Evolutionary conservation across 2,113 vertebrate genomes (phyloP).

Genomic region (Brachypteracias leptosomus): DNA sequence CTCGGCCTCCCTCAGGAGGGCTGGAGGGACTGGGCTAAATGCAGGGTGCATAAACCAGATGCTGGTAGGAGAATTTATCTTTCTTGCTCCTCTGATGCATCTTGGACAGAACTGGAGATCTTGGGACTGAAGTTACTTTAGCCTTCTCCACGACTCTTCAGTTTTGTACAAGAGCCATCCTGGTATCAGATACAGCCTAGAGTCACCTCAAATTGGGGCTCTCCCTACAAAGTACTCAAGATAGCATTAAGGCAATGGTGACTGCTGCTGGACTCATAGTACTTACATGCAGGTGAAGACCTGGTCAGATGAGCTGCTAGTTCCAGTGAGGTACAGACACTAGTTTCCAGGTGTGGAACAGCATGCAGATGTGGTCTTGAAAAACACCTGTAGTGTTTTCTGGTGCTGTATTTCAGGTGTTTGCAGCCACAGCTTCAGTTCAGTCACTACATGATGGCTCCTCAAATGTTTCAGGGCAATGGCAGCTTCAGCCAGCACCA

Average conservation of each 20-base stretch:
- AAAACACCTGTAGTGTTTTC: neutral
- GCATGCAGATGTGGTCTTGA: neutral
- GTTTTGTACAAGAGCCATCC: neutral
- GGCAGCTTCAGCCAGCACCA: neutral
- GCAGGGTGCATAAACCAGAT: neutral
- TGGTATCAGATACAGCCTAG: neutral
- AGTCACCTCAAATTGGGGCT: neutral
- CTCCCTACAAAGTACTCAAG: neutral
- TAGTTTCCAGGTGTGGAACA: neutral
- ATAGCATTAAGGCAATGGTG: too few relatives aligned
- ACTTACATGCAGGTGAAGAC: neutral
- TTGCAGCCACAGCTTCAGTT: neutral
- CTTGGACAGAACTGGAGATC: neutral
- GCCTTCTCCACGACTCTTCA: accelerated
- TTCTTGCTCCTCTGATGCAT: neutral
- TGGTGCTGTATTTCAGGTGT: neutral
- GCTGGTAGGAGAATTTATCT: neutral
- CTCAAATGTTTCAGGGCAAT: neutral
- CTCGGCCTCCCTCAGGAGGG: neutral
- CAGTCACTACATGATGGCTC: neutral
- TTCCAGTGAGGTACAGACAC: neutral
- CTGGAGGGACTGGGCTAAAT: neutral
- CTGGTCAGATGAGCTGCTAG: neutral
- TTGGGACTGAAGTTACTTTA: neutral
- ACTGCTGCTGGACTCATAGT: neutral